A percentile compares a stretch with the other conserved stretches of the same genome.
phyloP scores from a whole-genome alignment of 2,888 invertebrate species.

The Lasioglossum villosulum region DNA sequence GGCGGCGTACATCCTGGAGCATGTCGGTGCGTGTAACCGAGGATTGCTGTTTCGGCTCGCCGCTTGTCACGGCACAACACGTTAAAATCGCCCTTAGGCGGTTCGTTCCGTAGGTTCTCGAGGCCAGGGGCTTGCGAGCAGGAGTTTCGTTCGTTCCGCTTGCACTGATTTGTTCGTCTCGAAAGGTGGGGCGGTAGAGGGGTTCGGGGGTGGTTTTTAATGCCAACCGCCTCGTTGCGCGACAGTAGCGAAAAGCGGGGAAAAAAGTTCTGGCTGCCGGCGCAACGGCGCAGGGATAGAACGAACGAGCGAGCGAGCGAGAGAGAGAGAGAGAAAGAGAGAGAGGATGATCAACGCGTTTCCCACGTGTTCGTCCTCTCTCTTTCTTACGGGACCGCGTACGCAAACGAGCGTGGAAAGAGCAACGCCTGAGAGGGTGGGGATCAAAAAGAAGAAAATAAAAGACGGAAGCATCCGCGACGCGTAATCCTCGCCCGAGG shows the following conservation, averaged over 20 bases:
- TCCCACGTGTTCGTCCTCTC: background rate
- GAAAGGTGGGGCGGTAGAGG: conserved; percentile 14
- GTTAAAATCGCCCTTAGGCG: conserved; percentile 77
- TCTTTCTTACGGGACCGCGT: background rate
- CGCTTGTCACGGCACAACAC: conserved; percentile 78
- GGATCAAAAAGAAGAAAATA: conserved; percentile 20
- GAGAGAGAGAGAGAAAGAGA: background rate
- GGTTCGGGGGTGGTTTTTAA: conserved; percentile 55
- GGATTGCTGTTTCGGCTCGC: conserved; percentile 58
- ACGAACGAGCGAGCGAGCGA: background rate
- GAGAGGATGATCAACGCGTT: conserved; percentile 13
- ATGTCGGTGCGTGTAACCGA: conserved; percentile 21
- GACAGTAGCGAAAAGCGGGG: conserved; percentile 48
- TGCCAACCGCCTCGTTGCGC: conserved; percentile 48
- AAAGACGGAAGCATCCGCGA: conserved; percentile 32
- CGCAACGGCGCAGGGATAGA: conserved; percentile 21
- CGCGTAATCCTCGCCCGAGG: conserved; percentile 58
- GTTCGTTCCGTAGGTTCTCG: conserved; percentile 59
- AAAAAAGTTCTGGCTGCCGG: conserved; percentile 26
- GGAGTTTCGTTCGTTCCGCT: conserved; percentile 72
- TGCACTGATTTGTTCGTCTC: conserved; percentile 76
- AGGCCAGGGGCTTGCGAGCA: conserved; percentile 29
- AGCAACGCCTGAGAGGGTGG: conserved; percentile 10
- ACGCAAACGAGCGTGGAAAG: conserved; percentile 42
- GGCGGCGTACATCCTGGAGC: background rate